Evolutionary conservation across 2,113 vertebrate species (phyloP), one percentile per base, ranked within the genome.

Genomic region (Gallinago paraguaiae): DNA sequence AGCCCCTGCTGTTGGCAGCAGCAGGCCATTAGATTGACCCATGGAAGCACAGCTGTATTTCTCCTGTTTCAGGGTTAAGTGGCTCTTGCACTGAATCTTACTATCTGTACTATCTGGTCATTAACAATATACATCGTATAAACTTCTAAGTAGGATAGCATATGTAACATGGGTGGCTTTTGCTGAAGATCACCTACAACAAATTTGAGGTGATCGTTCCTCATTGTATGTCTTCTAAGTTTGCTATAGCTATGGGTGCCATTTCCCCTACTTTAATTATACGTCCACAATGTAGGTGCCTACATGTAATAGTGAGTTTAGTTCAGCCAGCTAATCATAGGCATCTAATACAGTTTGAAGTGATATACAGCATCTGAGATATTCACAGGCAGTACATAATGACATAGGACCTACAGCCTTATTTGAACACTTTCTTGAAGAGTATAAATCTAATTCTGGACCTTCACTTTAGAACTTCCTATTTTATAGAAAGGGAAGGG

Each of bases 331-430:
- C 17, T 69, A 53, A 39, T 59, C 48, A 23, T 8, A 27, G 9
- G 17, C 45, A 16, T 19, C 27, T 54, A 25, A 28, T 17, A 63
- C 13, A 70, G 18, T 70, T 51, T 76, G 57, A 86, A 50, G 30
- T 46, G 15, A 46, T 41, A 18, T 4, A 41, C n/a, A 6, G 12
- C 54, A 11, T 45, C 31, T 39, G 45, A 81, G 53, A 20, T 27
- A 56, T 20, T 61, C 41, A 46, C 18, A 31, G 24, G 33, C 5
- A 60, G 28, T 3, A 78, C 15, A 39, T 16, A 33, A n/a, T 59
- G 33, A 53, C 0, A 1, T 4, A 56, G 22, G 30, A n/a, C 17
- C 13, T 57, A 9, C 1, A 12, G 43, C 16, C 31, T 31, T 11
- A 57, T 37, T 28, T 71, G 12, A 71, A 71, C 9, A 37, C 2